Evolutionary conservation across 2,797 vertebrate genomes (phyloP), one percentile per base, ranked within the genome.

Genomic region (Prionace glauca): DNA sequence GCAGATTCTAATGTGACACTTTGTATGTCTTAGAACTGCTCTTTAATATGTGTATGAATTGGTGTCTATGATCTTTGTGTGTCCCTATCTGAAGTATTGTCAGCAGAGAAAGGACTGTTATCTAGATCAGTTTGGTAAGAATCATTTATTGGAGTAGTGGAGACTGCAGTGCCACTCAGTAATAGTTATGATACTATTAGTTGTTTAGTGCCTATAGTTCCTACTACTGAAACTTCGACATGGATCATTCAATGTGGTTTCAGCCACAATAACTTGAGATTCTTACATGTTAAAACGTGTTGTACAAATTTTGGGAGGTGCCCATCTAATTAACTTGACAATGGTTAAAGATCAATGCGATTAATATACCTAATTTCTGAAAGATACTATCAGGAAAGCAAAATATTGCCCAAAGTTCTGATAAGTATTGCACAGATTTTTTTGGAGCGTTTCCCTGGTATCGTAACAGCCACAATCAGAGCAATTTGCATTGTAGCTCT

Each of bases 21-120:
- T 93, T 36, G 20, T 41, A 69, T 94, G 88, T 92, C 56, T 94
- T 94, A 71, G 67, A 93, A 94, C 92, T 94, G n/a, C 67, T 94
- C 41, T 36, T 41, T 72, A 26, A 45, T 67, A 9, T 22, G 20
- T 45, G n/a, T 11, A 26, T 41, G n/a, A 41, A 71, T 24, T 69
- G 24, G 36, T 94, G 41, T 41, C 67, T 71, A 22, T 45, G 92
- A 94, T 71, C 67, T 72, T 94, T 10, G 20, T 41, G 36, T 65
- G 65, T 24, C 67, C 67, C 67, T 1, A 45, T 67, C 45, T 8
- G 65, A 71, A 2, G 20, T 36, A 94, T 24, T 71, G 9, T 36
- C 36, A 24, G 8, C 36, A 45, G 91, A 93, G n/a, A 36, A 71
- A 71, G 56, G 92, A 94, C 67, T 94, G 92, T 29, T 60, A 90